Percentiles rank a stretch among this genome's conserved stretches.
These are phyloP conservation scores for Vanessa atalanta DNA, from an alignment of 1,140 invertebrate genomes.

Conservation along the genomic window DNA sequence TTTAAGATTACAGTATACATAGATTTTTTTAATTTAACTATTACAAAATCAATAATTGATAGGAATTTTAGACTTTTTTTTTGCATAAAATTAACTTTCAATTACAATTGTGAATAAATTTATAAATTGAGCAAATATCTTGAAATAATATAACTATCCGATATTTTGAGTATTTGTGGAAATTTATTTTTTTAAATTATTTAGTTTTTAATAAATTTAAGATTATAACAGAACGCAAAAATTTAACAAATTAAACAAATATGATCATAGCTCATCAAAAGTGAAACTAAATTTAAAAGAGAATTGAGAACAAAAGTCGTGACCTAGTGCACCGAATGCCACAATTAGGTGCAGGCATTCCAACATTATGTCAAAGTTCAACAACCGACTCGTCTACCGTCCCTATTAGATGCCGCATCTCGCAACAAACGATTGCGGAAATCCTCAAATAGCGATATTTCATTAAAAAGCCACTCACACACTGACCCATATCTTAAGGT, in stretches of 20 bases:
- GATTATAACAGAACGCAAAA: not conserved
- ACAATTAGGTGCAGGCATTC: conserved; percentile 54
- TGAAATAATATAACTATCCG: too few relatives aligned
- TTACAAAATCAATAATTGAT: too few relatives aligned
- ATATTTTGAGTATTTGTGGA: too few relatives aligned
- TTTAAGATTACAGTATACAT: too few relatives aligned
- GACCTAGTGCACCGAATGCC: conserved; percentile 27
- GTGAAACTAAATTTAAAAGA: conserved; percentile 18
- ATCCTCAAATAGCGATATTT: conserved; percentile 42
- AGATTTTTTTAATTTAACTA: too few relatives aligned
- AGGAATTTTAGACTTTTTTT: too few relatives aligned
- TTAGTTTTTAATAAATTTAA: too few relatives aligned
- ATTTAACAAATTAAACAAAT: not conserved
- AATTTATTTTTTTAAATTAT: not conserved
- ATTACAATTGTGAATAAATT: too few relatives aligned
- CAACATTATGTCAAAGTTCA: conserved; percentile 73
- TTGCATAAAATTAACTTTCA: too few relatives aligned
- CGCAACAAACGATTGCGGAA: conserved; percentile 60
- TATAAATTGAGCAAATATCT: too few relatives aligned
- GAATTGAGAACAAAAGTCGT: conserved; percentile 23
- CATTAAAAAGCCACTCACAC: conserved; percentile 33
- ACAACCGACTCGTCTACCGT: conserved; percentile 55
- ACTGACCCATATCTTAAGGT: conserved; percentile 37
- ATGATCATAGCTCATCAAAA: conserved; percentile 5
- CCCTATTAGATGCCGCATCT: conserved; percentile 60